Base-by-base conservation (phyloP, 2,797 vertebrate genomes). In the Leptodactylus fallax region DNA sequence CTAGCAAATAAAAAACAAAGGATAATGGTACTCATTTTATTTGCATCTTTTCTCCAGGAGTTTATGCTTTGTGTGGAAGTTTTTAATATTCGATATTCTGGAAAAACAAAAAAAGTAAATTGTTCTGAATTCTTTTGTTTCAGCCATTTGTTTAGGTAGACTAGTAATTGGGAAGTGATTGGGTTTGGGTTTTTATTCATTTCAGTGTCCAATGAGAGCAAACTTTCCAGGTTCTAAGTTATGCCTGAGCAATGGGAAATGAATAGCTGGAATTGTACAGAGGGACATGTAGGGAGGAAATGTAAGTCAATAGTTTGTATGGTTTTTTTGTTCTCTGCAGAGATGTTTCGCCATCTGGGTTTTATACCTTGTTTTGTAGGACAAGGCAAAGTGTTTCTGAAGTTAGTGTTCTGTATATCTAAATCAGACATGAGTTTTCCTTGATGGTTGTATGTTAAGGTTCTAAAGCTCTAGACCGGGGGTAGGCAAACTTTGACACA, bases 11-110 rank as follows among this genome's bases (percentile, higher is more conserved):
- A 94, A 94, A 95, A 93, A 93, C 96, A 96, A 97, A 97, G 96
- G 96, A 97, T 97, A 95, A 96, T 94, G 95, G 95, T 96, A 95
- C 95, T 95, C 94, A 95, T 97, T 97, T 95, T 93, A 95, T 92
- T 95, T 95, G 94, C 94, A 93, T 95, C 95, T 95, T 95, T 91
- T 94, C 92, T 95, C 94, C 94, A 84, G 91, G 94, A 95, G 95
- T 93, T 95, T 95, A 92, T 94, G 95, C 96, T 97, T 98, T 97
- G 96, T 97, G 93, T 94, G 80, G 91, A 96, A 94, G 94, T 95
- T 95, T 95, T 96, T 96, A 97, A 96, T 97, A 95, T 95, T 93
- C 84, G 14, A 90, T 92, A 94, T 94, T 92, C 86, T 72, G 90
- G 91, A 71, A 58, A 55, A 87, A 94, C 7, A 94, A 93, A 94